Conservation (phyloP, 2,113 vertebrate genomes). For the Triplophysa siluroides region DNA sequence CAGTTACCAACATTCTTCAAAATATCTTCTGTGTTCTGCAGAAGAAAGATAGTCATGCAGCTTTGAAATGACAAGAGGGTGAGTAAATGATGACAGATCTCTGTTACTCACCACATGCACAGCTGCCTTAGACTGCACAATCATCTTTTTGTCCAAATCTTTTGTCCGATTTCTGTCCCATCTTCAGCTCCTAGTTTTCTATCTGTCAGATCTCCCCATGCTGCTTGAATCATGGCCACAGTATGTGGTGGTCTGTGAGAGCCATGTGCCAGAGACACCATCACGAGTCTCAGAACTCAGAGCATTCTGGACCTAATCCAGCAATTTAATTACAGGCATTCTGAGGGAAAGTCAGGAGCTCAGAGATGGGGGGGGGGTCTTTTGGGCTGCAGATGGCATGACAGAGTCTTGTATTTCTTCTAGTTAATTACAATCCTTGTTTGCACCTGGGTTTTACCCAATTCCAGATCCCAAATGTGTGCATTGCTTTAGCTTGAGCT, state of each 20-base stretch:
- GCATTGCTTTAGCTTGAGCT: neutral
- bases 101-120: no score
- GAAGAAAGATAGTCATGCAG: no score
- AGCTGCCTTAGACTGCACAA: no score
- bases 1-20: no score
- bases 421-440: neutral
- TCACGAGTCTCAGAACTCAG: neutral
- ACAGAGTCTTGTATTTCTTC: constrained; percentile 1
- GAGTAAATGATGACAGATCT: no score
- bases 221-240: no score
- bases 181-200: no score
- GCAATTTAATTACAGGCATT: neutral
- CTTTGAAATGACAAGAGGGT: no score
- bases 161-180: no score
- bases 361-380: neutral
- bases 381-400: constrained; percentile 4
- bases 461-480: neutral
- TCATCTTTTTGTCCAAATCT: no score
- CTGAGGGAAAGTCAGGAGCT: neutral
- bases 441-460: constrained; percentile 10
- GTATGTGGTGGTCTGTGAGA: neutral
- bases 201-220: no score
- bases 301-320: neutral
- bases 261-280: neutral
- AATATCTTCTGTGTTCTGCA: no score